Base-by-base conservation (phyloP, 2,888 invertebrate species). In the Lordiphosa andalusiaca region DNA sequence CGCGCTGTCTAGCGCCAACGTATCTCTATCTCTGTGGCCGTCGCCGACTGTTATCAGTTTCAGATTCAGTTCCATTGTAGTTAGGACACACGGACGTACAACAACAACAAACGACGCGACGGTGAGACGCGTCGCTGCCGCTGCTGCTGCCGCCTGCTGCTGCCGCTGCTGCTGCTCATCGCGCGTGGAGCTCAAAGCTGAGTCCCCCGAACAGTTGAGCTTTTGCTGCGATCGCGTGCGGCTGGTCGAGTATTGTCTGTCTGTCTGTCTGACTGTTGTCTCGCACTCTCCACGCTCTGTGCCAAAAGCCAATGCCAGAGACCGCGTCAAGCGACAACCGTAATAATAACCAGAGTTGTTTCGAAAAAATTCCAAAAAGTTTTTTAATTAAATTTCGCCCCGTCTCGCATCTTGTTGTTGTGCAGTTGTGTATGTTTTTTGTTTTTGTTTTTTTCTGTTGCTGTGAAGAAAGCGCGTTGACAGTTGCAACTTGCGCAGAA, bases 141-240 rank as follows among this genome's bases (percentile, higher is more conserved):
- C 13, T 42, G 23, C 25, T 42, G 12, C 25, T 42, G 42, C 12
- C 12, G 42, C 6, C 37, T 56, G 53, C 36, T 47, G 56, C 23
- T 47, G 53, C 35, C 10, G 52, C 41, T 42, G 51, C 41, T 48
- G 61, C 56, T 53, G 70, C 70, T 73, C 63, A 66, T 77, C 67
- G 71, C 67, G 47, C 41, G 23, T 37, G 38, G 25, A 25, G 44
- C 57, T 44, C 57, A 37, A 57, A 57, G 63, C 63, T 57, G 66
- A 47, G 63, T 39, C 57, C n/a, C n/a, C n/a, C 67, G 71, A 73
- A 71, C 84, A 85, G 81, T 85, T 85, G 85, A 85, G 85, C 74
- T 85, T 80, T 83, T 67, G 81, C 73, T 76, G 84, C 73, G 81
- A 83, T 83, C 85, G 85, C 81, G 81, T 81, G 84, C 84, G 81